Base-by-base conservation (phyloP, 2,888 invertebrate genomes). In the Sepiola atlantica region DNA sequence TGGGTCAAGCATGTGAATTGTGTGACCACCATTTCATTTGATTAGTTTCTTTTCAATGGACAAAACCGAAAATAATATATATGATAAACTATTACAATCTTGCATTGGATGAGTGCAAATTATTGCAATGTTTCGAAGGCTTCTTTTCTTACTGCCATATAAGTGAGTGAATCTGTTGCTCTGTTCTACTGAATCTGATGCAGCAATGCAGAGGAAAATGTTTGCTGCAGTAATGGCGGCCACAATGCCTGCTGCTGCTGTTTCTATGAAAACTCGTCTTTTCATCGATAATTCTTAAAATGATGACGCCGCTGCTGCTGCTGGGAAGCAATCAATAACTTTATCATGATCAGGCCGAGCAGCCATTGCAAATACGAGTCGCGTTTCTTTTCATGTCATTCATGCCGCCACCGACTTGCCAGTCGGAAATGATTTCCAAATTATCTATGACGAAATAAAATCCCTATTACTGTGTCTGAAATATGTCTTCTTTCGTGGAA, bases 291-390 rank as follows among this genome's bases (percentile, higher is more conserved):
- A 92, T 92, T 54, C 92, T 92, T n/a, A 77, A 77, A n/a, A n/a
- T 77, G 92, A 55, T 92, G 55, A 55, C 92, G 28, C 55, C 54
- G 92, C 92, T 92, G 45, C 54, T 92, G 55, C 55, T 92, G 45
- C 45, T 92, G 35, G 91, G 54, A 92, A 55, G 55, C 45, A 92
- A 92, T 92, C 92, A 92, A 92, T 92, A 92, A 92, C 45, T 55
- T 92, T 92, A 54, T 92, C 45, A n/a, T 55, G 54, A 92, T 92
- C 92, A 92, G 92, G 54, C 45, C 45, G 18, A 92, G 92, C 45
- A 92, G 92, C 92, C 92, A 92, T 92, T 92, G 55, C 32, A 55
- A 45, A 92, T 92, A 54, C 92, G 45, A 92, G 45, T 92, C n/a
- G 54, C n/a, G 54, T 55, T 55, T n/a, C 28, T 54, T 35, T 92